Base-by-base conservation (phyloP, 1,140 invertebrate species). In the Temnothorax longispinosus region DNA sequence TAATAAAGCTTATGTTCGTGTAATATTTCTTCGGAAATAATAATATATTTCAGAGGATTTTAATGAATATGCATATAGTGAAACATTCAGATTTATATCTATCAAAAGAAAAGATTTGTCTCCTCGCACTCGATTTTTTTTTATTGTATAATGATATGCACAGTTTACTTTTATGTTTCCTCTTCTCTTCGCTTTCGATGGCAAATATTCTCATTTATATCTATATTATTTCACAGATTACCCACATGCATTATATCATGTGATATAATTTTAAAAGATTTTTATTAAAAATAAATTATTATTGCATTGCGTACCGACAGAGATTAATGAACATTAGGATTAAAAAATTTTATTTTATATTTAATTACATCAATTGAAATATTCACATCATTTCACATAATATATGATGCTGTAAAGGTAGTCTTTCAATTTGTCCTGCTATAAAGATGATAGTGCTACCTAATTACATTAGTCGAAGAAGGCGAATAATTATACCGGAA, bases 381-480 rank as follows among this genome's bases (percentile, higher is more conserved):
- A 67, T 41, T 58, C 0, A 15, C 3, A 21, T 44, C 35, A 54
- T 44, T 82, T 35, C 18, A 13, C 1, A 13, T 1, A 13, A 13
- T 1, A 13, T 62, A 18, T n/a, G 38, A 41, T 54, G 38, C 10
- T 35, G 18, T 8, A 56, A 65, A 38, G n/a, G 52, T 58, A 82
- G 54, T 47, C 21, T 60, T 82, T 82, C 67, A 80, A 50, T 58
- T 64, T 27, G 18, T n/a, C 69, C 50, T 50, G 11, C n/a, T 60
- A 21, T 71, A 21, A 60, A 4, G n/a, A 76, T 82, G n/a, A 76
- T 82, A 72, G 41, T 32, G 32, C 15, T 21, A n/a, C 3, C 8
- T 65, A 8, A 78, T 86, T 62, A n/a, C n/a, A 41, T 47, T 87
- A 89, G 69, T 58, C 72, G 41, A 65, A 84, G 35, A 18, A 52